Evolutionary conservation across 2,888 invertebrate genomes (phyloP).

Genomic region (Trichopria drosophilae): DNA sequence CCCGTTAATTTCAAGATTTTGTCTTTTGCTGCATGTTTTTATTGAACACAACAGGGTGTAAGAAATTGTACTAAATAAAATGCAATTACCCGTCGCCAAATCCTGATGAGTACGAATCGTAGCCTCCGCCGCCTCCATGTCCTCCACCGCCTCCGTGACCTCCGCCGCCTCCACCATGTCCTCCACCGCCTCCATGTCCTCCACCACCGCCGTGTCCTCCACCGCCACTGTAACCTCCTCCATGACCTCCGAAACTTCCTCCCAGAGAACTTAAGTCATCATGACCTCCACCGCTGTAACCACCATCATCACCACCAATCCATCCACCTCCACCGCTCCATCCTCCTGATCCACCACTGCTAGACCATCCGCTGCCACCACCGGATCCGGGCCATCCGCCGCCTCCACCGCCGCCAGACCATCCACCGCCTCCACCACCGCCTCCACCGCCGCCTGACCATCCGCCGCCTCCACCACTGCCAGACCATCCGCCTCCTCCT

Average conservation of each 20-base stretch:
- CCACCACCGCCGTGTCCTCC: conserved; percentile 32
- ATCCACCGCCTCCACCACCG: conserved; percentile 11
- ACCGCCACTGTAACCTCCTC: conserved; percentile 34
- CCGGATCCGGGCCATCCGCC: conserved; percentile 7
- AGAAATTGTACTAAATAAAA: too few species aligned
- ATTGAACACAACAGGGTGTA: too few species aligned
- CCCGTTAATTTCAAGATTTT: too few species aligned
- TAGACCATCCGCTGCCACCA: conserved; percentile 13
- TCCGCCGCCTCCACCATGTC: conserved; percentile 37
- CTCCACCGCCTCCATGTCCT: conserved; percentile 40
- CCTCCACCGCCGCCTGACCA: conserved; percentile 10
- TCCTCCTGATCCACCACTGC: conserved; percentile 14
- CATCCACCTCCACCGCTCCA: conserved; percentile 13
- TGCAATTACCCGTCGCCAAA: too few species aligned
- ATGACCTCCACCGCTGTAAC: conserved; percentile 13
- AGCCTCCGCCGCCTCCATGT: conserved; percentile 2
- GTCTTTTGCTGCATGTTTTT: too few species aligned
- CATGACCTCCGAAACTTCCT: conserved; percentile 41
- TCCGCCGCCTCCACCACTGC: conserved; percentile 4
- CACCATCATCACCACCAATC: conserved; percentile 12
- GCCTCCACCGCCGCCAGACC: conserved; percentile 7
- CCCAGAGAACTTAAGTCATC: conserved; percentile 39
- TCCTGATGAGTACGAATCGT: too few species aligned
- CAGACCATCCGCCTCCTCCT: too few species aligned
- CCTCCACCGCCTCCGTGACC: conserved; percentile 30